phyloP scores from a whole-genome alignment of 92 coral and sea anemone species.

The Porites divaricata region DNA sequence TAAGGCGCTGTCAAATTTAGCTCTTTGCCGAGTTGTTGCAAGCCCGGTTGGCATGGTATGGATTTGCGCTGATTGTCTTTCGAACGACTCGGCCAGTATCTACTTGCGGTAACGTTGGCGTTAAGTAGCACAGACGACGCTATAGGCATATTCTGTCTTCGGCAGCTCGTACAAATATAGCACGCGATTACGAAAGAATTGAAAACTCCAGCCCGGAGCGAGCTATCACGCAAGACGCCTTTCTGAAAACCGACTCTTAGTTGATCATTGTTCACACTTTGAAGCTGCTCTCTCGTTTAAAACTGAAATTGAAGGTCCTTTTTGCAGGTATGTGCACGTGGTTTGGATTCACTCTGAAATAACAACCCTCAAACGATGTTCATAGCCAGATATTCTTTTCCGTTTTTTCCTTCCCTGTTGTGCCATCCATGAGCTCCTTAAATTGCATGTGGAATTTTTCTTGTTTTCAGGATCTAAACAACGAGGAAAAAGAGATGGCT shows the following conservation, averaged over 20 bases:
- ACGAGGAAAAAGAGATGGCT: conserved; percentile 14
- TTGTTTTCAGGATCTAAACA: conserved; percentile 20
- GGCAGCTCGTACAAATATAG: background rate
- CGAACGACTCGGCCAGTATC: too few relatives aligned
- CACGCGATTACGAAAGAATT: background rate
- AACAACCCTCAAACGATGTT: background rate
- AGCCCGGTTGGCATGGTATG: too few relatives aligned
- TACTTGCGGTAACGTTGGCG: too few relatives aligned
- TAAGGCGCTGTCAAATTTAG: too few relatives aligned
- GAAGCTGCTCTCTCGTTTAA: too few relatives aligned
- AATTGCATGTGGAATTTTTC: background rate
- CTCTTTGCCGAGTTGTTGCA: too few relatives aligned
- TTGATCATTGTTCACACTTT: background rate
- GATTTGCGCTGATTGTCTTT: too few relatives aligned
- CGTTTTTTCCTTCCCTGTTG: too few relatives aligned
- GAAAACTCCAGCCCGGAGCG: background rate
- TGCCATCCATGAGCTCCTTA: background rate
- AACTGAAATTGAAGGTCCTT: too few relatives aligned
- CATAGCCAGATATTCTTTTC: too few relatives aligned
- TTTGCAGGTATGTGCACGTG: conserved; percentile 23
- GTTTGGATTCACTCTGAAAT: background rate
- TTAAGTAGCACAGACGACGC: too few relatives aligned
- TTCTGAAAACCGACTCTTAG: background rate
- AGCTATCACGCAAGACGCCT: conserved; percentile 40
- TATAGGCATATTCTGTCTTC: too few relatives aligned